Percentiles rank a stretch among this genome's conserved stretches.
These are phyloP conservation scores for Zaprionus capensis DNA, from an alignment of 1,140 invertebrate species.

Conservation along the genomic window DNA sequence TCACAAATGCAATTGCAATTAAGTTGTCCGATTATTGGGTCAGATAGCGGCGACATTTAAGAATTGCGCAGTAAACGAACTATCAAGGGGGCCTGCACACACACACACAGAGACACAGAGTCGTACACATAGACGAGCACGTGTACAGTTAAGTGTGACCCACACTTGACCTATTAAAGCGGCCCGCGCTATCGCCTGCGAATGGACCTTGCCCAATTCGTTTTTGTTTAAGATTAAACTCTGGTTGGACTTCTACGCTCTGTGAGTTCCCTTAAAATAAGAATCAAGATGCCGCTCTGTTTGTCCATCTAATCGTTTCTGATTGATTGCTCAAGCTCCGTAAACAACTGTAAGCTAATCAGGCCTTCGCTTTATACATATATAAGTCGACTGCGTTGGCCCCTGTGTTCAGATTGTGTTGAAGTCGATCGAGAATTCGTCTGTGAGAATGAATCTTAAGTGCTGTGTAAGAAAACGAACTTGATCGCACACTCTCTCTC, in stretches of 20 bases:
- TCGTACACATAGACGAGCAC: not conserved
- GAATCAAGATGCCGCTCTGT: not conserved
- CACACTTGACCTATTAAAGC: slow-evolving; percentile 26
- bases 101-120: not conserved
- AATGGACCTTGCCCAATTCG: slow-evolving; percentile 36
- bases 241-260: not conserved
- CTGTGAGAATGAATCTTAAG: slow-evolving; percentile 38
- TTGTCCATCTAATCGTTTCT: not conserved
- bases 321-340: not conserved
- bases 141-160: slow-evolving; percentile 1
- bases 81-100: not conserved
- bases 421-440: not conserved
- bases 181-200: slow-evolving; percentile 24
- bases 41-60: slow-evolving; percentile 50
- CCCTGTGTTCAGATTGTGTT: not conserved
- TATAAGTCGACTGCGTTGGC: not conserved
- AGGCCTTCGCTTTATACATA: not conserved
- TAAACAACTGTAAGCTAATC: not conserved
- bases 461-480: slow-evolving; percentile 23
- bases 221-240: not conserved
- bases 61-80: slow-evolving; percentile 40
- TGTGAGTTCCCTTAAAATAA: not conserved
- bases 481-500: not conserved
- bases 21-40: slow-evolving; percentile 62
- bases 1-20: slow-evolving; percentile 63